Base-by-base conservation (phyloP, 2,888 invertebrate genomes). In the Sesia apiformis region DNA sequence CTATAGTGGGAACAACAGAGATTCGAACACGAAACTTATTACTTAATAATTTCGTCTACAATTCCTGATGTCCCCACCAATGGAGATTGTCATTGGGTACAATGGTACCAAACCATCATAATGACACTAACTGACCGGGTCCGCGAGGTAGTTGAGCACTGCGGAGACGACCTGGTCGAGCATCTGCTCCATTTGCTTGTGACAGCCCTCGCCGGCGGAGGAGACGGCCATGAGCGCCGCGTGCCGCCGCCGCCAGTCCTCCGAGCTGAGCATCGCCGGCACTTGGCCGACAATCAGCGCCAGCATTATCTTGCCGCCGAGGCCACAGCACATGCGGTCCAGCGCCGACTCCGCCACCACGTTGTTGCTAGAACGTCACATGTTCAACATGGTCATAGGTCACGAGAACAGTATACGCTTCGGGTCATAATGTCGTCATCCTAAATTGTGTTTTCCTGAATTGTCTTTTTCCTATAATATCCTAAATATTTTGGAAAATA, bases 141-240 rank as follows among this genome's bases (percentile, higher is more conserved):
- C 98, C 64, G 93, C 92, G 38, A 97, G 90, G 81, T 94, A 97
- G 65, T 94, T 95, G 58, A 98, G 90, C 46, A 99, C 95, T 46
- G 96, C 97, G 49, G 95, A 93, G 85, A 99, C 95, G 43, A 99
- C 95, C 84, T 96, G 95, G 55, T 94, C 94, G n/a, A 99, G 91
- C 91, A 98, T 94, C 54, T 92, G 91, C 80, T 98, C 98, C 99
- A 99, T 99, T 82, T 98, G 97, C 76, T 98, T 97, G 77, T 98
- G 97, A 76, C 99, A 99, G 38, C 99, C 99, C 90, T 99, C 99
- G 4, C 99, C 99, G 57, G 98, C 96, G 0, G 98, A 97, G 4
- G 98, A 99, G 52, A 99, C 94, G 0, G 99, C 99, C 98, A 99
- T 99, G 43, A 99, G 91, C 3, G 98, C 99, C 49, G 99, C 99